Percentiles rank a stretch among this genome's conserved stretches.
Evolutionary conservation across 2,113 vertebrate genomes (phyloP).

Genomic region (Pelusios castaneus): DNA sequence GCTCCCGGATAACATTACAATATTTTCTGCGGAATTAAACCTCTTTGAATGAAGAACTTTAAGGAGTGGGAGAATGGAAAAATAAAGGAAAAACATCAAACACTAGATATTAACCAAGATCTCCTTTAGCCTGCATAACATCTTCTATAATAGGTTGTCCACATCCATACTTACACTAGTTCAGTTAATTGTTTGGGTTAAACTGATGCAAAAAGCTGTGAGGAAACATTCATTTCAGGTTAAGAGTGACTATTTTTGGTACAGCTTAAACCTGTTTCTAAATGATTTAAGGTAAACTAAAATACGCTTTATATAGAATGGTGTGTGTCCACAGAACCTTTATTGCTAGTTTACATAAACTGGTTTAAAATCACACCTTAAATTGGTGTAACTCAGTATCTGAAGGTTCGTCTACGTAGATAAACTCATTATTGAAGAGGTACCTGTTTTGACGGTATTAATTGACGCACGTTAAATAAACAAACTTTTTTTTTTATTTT

Average conservation of each 20-base stretch:
- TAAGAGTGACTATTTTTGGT: background rate
- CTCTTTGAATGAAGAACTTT: background rate
- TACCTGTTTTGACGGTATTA: constrained; percentile 2
- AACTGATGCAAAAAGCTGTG: background rate
- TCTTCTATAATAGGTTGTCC: background rate
- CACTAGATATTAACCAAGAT: background rate
- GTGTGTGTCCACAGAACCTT: background rate
- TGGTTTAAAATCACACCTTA: background rate
- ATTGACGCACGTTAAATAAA: background rate
- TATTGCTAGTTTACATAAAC: background rate
- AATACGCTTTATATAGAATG: background rate
- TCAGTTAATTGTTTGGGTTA: background rate
- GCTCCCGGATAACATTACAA: background rate
- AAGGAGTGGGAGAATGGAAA: background rate
- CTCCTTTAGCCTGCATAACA: background rate
- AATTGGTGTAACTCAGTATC: background rate
- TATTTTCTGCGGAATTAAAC: background rate
- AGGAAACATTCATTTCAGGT: background rate
- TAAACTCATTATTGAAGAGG: background rate
- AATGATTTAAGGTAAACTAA: background rate
- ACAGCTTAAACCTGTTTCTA: background rate
- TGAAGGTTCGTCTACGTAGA: background rate
- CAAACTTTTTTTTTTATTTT: background rate
- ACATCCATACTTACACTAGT: background rate
- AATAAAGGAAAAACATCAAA: background rate